Evolutionary conservation across 1,140 invertebrate genomes (phyloP).

Genomic region (Anastrepha obliqua): DNA sequence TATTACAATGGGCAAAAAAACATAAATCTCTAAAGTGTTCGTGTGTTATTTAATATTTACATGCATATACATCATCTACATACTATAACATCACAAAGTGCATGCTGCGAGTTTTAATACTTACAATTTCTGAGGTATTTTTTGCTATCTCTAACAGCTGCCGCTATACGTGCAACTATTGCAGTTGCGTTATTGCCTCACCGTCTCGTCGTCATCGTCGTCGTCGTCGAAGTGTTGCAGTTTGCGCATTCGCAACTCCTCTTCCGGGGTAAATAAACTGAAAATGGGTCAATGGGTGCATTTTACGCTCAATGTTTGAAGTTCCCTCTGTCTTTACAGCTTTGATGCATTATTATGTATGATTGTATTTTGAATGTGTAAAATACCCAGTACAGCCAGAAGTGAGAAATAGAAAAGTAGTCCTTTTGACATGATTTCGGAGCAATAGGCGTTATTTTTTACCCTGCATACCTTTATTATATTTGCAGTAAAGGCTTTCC

Average conservation of each 20-base stretch:
- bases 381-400: no score
- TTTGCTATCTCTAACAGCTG: not conserved
- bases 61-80: not conserved
- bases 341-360: no score
- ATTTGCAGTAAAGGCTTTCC: no score
- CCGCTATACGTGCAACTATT: not conserved
- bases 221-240: not conserved
- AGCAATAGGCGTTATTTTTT: no score
- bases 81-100: not conserved
- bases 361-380: no score
- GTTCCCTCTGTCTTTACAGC: no score
- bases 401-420: no score
- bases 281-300: conserved; percentile 57
- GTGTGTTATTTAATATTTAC: not conserved
- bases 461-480: no score
- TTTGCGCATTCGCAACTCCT: conserved; percentile 57
- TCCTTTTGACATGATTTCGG: no score
- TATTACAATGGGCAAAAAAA: no score
- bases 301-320: not conserved
- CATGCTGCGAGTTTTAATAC: not conserved
- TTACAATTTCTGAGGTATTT: not conserved
- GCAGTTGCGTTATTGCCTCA: not conserved
- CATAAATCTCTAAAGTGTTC: no score
- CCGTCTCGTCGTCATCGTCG: not conserved
- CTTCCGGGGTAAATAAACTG: conserved; percentile 58